Evolutionary conservation across 2,888 invertebrate species (phyloP), one percentile per base, ranked within the genome.

Genomic region (Synergus japonicus): DNA sequence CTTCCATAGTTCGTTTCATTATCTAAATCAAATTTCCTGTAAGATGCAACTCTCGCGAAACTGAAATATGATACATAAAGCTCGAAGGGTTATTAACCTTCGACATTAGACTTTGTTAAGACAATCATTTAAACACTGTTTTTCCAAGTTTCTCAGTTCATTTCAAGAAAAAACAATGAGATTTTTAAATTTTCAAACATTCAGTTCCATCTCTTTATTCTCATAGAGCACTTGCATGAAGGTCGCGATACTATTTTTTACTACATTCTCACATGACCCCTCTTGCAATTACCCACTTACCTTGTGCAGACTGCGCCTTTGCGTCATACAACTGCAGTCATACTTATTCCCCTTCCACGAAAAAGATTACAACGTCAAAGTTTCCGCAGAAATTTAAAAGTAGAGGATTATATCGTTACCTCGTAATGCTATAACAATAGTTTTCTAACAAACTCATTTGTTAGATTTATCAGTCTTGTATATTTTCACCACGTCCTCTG

Each of bases 251-350:
- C 49, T 69, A 49, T 49, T 69, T 69, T 69, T 49, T 69, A 46
- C 67, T 69, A 69, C 69, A 29, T 49, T 69, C 49, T 69, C 46
- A 49, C 46, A 29, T 29, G 9, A 22, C 46, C 18, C 46, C 15
- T 69, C 9, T 69, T 18, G 69, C 69, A 69, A 69, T 69, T 69
- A 69, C 49, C 69, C 8, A 69, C 46, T 69, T 69, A 46, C 49
- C 46, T 49, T 49, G 29, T 69, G 29, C 69, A 69, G 46, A 69
- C 69, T 22, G 49, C 46, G 67, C 69, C 69, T 69, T 69, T 69
- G 22, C 69, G 69, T 69, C 69, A 69, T 69, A 69, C 69, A 69
- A 69, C 46, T 69, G 69, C 69, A 69, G 46, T 69, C 46, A 29
- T 46, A 69, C 29, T 69, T 67, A 67, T 67, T 22, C 46, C 43